Evolutionary conservation across 2,797 vertebrate genomes (phyloP).

Genomic region (Esox lucius): DNA sequence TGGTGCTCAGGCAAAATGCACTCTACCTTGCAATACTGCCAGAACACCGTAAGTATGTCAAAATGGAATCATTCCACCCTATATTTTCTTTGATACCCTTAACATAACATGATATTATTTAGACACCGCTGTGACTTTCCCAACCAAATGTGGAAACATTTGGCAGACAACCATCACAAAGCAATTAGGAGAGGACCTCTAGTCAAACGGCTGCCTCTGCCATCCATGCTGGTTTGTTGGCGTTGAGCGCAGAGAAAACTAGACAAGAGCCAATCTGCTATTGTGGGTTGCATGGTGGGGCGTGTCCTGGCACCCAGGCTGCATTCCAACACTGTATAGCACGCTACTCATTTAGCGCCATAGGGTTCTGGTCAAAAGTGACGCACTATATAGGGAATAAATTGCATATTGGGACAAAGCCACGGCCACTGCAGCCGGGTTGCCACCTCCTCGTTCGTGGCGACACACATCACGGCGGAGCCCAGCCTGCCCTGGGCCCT

Average conservation of each 20-base stretch:
- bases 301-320: slow-evolving; percentile 5
- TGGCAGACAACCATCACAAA: slow-evolving; percentile 7
- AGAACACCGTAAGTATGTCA: background rate
- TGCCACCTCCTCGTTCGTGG: background rate
- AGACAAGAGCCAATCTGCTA: background rate
- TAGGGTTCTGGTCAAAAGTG: background rate
- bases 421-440: background rate
- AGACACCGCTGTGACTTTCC: slow-evolving; percentile 3
- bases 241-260: background rate
- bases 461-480: background rate
- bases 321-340: background rate
- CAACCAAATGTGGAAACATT: background rate
- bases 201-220: background rate
- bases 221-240: background rate
- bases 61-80: background rate
- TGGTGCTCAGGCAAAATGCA: no score
- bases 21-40: no score
- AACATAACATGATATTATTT: background rate
- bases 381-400: background rate
- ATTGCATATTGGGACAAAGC: background rate
- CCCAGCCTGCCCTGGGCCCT: background rate
- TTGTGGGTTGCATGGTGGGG: background rate
- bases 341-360: background rate
- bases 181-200: slow-evolving; percentile 5
- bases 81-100: background rate